Base-by-base conservation (phyloP, 1,140 invertebrate genomes). In the Argopecten irradians region DNA sequence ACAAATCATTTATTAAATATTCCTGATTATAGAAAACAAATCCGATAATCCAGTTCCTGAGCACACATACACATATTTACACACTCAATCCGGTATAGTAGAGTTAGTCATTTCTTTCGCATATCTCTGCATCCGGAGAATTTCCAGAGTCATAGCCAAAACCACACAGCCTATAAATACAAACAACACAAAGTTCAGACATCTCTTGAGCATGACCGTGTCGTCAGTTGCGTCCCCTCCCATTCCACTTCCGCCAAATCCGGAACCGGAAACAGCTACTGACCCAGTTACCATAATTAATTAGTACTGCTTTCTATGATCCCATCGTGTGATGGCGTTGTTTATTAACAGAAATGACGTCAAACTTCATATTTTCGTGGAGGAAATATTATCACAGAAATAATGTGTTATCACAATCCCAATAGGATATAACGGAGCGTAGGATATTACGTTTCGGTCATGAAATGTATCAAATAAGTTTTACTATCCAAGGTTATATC, bases 161-260 rank as follows among this genome's bases (percentile, higher is more conserved):
- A n/a, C n/a, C n/a, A n/a, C n/a, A n/a, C n/a, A n/a, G n/a, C n/a
- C n/a, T n/a, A n/a, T n/a, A n/a, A n/a, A n/a, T n/a, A n/a, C n/a
- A n/a, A n/a, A n/a, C n/a, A n/a, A n/a, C 2, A 71, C 55, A 28
- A 71, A n/a, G 55, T 71, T 71, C 1, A 71, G n/a, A 71, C 55
- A 71, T n/a, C 55, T 71, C 16, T 71, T 71, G 5, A 71, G 22
- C 55, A 71, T 71, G 55, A 16, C n/a, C 0, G 55, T 71, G 16
- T 71, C 55, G 11, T 71, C 55, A n/a, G 22, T 11, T 71, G 55
- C 22, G 19, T 46, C 43, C 22, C 55, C 55, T 5, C 55, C 22
- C 55, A 28, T 71, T 71, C 55, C 55, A 71, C 55, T 71, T 71
- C 55, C 55, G 55, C 55, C 55, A n/a, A 71, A 71, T 28, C 55